Percentiles rank a stretch among this genome's conserved stretches.
Evolutionary conservation across 2,888 invertebrate species (phyloP).

Genomic region (Leptinotarsa juncta): DNA sequence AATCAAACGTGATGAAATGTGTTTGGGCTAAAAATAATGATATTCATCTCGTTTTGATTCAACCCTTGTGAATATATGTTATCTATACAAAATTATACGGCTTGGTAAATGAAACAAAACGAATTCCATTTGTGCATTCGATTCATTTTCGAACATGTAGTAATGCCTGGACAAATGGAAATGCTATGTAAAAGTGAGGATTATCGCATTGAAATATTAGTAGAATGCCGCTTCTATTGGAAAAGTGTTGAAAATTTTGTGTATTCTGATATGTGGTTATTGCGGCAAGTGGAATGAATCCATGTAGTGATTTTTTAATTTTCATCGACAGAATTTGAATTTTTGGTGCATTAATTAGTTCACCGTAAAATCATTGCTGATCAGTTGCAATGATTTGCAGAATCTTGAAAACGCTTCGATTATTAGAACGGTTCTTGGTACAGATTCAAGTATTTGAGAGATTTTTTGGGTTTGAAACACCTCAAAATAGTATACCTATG

Average conservation of each 20-base stretch:
- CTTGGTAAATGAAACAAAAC: constrained; percentile 6
- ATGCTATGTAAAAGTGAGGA: not conserved
- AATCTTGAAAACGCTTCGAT: too few species aligned
- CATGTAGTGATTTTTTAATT: too few species aligned
- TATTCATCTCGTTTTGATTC: constrained; percentile 3
- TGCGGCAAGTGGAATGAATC: not conserved
- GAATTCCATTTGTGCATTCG: not conserved
- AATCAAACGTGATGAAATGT: not conserved
- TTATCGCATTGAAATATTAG: constrained; percentile 10
- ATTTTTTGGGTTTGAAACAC: too few species aligned
- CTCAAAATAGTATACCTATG: too few species aligned
- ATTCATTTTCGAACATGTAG: not conserved
- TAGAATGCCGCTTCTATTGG: not conserved
- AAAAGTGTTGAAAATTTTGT: not conserved
- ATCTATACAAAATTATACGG: constrained; percentile 12
- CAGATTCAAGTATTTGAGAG: too few species aligned
- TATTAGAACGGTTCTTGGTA: too few species aligned
- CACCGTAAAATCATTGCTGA: too few species aligned
- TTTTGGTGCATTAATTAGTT: too few species aligned
- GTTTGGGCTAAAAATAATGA: not conserved
- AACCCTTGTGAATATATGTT: not conserved
- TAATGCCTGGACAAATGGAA: constrained; percentile 7
- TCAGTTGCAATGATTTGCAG: too few species aligned
- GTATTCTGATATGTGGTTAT: not conserved
- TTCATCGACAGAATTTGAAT: too few species aligned